phyloP scores from a whole-genome alignment of 1,140 invertebrate species.

The Pentalonia nigronervosa region DNA sequence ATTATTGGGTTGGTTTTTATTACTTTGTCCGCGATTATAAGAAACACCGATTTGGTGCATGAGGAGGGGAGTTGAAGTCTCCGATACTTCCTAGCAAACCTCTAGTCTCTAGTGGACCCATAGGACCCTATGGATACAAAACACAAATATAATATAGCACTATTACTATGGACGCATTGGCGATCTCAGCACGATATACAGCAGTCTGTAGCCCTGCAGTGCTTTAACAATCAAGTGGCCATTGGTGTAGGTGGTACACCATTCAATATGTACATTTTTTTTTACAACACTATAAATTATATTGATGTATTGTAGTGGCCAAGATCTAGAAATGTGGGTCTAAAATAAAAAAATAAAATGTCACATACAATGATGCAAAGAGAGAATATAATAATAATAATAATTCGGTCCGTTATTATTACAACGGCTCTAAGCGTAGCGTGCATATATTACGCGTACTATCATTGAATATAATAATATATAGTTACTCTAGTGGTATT shows the following conservation, averaged over 20 bases:
- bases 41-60: neutral
- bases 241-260: neutral
- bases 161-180: too few species aligned
- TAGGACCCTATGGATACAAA: neutral
- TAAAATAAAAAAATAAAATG: neutral
- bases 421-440: neutral
- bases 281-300: neutral
- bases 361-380: neutral
- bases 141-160: neutral
- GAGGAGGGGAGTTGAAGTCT: neutral
- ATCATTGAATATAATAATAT: too few species aligned
- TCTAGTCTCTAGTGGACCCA: neutral
- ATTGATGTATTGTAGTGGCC: neutral
- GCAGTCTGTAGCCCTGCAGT: too few species aligned
- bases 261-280: too few species aligned
- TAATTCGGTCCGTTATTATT: slow-evolving; percentile 2
- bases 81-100: neutral
- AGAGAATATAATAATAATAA: neutral
- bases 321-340: neutral
- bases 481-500: too few species aligned
- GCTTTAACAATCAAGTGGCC: neutral
- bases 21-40: neutral
- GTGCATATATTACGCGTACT: neutral
- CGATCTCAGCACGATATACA: neutral
- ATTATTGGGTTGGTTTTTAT: neutral